Evolutionary conservation across 2,113 vertebrate species (phyloP).

Genomic region (Pithys albifrons): DNA sequence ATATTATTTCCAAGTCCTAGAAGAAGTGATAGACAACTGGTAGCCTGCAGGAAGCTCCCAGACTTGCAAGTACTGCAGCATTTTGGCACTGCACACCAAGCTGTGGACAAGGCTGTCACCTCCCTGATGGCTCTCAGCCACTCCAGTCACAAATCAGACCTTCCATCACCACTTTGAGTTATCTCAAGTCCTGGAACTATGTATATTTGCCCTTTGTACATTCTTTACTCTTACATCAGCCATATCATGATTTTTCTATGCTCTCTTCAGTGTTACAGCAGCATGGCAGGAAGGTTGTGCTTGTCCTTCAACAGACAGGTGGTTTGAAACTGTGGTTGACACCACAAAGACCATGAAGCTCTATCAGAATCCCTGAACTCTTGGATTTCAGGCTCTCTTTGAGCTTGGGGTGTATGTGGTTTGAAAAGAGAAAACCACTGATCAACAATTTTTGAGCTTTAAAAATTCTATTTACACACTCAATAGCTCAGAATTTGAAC

Average conservation of each 20-base stretch:
- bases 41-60: not conserved
- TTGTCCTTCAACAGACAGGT: not conserved
- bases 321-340: not conserved
- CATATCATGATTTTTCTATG: not conserved
- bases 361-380: not conserved
- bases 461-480: not conserved
- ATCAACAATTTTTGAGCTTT: not conserved
- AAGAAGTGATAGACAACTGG: not conserved
- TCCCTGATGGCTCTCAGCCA: not conserved
- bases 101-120: not conserved
- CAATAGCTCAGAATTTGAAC: not conserved
- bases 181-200: too few relatives aligned
- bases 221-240: not conserved
- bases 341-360: not conserved
- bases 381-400: not conserved
- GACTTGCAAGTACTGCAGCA: not conserved
- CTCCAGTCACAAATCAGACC: not conserved
- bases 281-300: accelerated
- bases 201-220: not conserved
- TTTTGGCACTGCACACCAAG: not conserved
- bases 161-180: not conserved
- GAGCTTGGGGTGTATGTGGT: accelerated
- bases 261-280: not conserved
- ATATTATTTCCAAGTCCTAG: not conserved
- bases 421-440: not conserved